These are phyloP conservation scores for Panthera uncia DNA, from an alignment of 2,113 vertebrate genomes.

Conservation along the genomic window DNA sequence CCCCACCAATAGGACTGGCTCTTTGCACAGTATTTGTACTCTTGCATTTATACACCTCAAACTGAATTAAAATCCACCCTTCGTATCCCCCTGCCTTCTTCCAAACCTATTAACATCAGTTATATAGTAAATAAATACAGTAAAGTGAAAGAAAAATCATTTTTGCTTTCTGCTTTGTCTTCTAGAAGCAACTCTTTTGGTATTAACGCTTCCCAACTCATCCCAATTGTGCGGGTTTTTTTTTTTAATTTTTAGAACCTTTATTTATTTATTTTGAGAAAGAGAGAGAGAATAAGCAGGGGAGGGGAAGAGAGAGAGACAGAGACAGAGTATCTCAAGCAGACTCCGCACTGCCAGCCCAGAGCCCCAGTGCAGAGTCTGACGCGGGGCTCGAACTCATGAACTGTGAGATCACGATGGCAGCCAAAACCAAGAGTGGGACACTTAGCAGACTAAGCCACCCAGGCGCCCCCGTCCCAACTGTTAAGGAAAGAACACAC, in stretches of 20 bases:
- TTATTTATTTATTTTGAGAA: too few species aligned
- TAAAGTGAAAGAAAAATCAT: not conserved
- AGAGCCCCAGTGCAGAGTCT: too few species aligned
- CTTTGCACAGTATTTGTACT: not conserved
- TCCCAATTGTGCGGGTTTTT: too few species aligned
- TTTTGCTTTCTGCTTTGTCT: not conserved
- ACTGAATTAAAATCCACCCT: not conserved
- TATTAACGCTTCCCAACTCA: not conserved
- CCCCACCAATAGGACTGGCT: not conserved
- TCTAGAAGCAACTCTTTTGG: not conserved
- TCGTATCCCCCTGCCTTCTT: not conserved
- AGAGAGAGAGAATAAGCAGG: too few species aligned
- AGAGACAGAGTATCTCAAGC: too few species aligned
- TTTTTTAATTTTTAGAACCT: too few species aligned
- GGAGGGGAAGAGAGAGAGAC: too few species aligned
- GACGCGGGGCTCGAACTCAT: too few species aligned
- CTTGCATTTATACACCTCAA: not conserved
- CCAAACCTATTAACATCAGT: not conserved
- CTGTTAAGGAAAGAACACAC: not conserved
- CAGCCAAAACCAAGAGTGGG: too few species aligned
- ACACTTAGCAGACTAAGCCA: too few species aligned
- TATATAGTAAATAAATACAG: not conserved
- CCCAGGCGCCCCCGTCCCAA: not conserved
- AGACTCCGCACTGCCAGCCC: too few species aligned
- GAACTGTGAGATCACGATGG: too few species aligned